Conservation (phyloP, 2,113 vertebrate genomes). For the Psittacus erithacus region DNA sequence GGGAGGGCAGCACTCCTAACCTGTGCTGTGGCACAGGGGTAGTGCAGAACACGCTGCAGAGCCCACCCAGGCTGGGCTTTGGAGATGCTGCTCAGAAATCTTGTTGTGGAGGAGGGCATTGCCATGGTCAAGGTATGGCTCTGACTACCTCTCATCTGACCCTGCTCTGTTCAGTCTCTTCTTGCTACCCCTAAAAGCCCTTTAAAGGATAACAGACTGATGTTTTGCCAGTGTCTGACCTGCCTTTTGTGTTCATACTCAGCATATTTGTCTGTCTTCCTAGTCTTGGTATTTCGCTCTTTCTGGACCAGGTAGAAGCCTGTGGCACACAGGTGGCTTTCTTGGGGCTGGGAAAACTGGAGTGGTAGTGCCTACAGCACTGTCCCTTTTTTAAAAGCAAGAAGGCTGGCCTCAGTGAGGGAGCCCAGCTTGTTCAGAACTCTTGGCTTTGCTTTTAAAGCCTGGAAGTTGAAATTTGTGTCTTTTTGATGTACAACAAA, state of each 20-base stretch:
- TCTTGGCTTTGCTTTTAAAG: neutral
- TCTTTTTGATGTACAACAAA: neutral
- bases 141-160: neutral
- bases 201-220: neutral
- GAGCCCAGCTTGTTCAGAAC: neutral
- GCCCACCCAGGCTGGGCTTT: neutral
- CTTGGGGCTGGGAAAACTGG: neutral
- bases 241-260: neutral
- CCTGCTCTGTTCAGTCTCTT: neutral
- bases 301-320: neutral
- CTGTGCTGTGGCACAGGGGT: neutral
- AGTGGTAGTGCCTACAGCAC: neutral
- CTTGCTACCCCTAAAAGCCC: neutral
- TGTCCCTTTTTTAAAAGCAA: neutral
- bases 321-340: neutral
- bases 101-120: rapidly evolving
- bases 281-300: neutral
- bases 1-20: neutral
- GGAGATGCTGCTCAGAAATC: neutral
- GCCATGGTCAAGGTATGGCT: neutral
- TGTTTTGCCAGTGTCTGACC: neutral
- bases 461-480: neutral
- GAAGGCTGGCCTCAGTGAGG: neutral
- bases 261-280: neutral
- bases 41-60: rapidly evolving